Conservation (phyloP, 2,797 vertebrate species). For the Lagorchestes hirsutus region DNA sequence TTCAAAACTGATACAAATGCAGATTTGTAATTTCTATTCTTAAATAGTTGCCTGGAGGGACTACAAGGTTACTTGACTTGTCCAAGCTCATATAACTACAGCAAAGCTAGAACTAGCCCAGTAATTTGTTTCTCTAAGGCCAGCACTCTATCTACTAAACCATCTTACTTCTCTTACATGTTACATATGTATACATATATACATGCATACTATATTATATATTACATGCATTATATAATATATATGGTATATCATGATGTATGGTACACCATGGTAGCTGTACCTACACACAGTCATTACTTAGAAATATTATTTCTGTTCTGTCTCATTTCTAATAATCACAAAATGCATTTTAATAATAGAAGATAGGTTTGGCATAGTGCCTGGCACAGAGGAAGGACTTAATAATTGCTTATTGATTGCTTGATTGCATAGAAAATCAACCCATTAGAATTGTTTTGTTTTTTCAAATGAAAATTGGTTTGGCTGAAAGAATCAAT, state of each 20-base stretch:
- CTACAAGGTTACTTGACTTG: not conserved
- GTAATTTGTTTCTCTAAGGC: not conserved
- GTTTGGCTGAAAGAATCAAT: not conserved
- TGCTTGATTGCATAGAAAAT: not conserved
- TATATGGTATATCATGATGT: not conserved
- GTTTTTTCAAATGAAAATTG: constrained; percentile 14
- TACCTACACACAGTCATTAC: not conserved
- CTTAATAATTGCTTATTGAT: not conserved
- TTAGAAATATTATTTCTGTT: constrained; percentile 29
- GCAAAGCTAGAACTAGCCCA: not conserved
- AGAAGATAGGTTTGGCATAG: constrained; percentile 24
- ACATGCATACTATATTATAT: too few relatives aligned
- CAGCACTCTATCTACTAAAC: not conserved
- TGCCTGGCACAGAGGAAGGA: not conserved
- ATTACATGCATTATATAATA: not conserved
- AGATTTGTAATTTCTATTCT: not conserved
- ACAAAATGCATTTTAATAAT: constrained; percentile 11
- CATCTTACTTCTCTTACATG: not conserved
- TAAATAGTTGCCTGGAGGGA: not conserved
- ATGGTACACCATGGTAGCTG: not conserved
- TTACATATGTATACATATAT: not conserved
- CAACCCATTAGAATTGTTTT: not conserved
- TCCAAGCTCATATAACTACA: not conserved
- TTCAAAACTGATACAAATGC: not conserved
- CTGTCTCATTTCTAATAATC: not conserved